Evolutionary conservation across 2,797 vertebrate species (phyloP).

Genomic region (Poeciliopsis turneri): DNA sequence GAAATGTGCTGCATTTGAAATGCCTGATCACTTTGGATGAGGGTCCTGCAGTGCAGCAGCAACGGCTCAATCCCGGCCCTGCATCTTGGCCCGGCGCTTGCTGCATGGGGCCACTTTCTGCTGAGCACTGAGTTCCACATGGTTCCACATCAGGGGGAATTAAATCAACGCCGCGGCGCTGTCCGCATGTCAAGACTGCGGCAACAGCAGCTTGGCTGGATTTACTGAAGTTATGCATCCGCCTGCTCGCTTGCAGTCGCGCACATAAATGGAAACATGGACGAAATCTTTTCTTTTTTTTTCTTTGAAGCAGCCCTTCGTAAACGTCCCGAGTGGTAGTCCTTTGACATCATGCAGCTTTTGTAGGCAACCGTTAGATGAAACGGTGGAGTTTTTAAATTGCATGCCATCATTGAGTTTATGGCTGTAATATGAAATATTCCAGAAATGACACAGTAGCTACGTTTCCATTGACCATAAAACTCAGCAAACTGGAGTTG

Average conservation of each 20-base stretch:
- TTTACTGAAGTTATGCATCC: conserved; percentile 43
- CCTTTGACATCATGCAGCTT: conserved; percentile 32
- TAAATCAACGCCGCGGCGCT: conserved; percentile 65
- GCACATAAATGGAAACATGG: conserved; percentile 13
- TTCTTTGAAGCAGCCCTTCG: conserved; percentile 5
- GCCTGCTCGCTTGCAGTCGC: background rate
- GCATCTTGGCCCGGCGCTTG: conserved; percentile 47
- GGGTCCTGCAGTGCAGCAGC: conserved; percentile 42
- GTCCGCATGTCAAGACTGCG: conserved; percentile 60
- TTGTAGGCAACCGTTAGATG: conserved; percentile 17
- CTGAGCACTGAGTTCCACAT: conserved; percentile 71
- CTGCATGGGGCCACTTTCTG: conserved; percentile 72
- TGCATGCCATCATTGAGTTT: conserved; percentile 16
- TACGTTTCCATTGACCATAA: no score
- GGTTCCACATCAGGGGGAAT: conserved; percentile 71
- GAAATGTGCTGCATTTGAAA: conserved; percentile 57
- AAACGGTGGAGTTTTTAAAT: conserved; percentile 27
- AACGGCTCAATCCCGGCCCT: conserved; percentile 32
- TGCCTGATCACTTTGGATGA: conserved; percentile 52
- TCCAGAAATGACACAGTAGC: conserved; percentile 23
- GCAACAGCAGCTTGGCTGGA: conserved; percentile 54
- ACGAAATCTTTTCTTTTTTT: background rate
- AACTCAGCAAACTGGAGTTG: no score
- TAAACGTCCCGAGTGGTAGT: conserved; percentile 22
- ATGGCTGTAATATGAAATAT: conserved; percentile 36